A percentile compares a stretch with the other conserved stretches of the same genome.
phyloP scores from a whole-genome alignment of 2,113 vertebrate genomes.

The Mastomys coucha region DNA sequence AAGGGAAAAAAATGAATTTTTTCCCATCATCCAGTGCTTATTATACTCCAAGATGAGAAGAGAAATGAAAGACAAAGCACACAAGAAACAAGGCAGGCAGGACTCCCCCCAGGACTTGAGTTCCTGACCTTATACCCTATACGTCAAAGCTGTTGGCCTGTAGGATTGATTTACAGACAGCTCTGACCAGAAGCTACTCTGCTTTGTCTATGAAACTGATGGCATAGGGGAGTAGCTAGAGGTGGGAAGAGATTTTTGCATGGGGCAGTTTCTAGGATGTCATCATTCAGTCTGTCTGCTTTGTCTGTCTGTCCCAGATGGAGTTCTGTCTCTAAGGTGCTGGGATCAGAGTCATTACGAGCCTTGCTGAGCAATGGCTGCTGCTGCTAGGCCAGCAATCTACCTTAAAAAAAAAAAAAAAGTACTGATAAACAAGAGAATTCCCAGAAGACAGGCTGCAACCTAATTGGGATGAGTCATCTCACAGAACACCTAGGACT shows the following conservation, averaged over 20 bases:
- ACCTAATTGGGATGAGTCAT: constrained; percentile 63
- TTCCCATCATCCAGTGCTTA: not conserved
- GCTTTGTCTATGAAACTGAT: not conserved
- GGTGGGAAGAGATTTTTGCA: not conserved
- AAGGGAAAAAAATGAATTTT: not conserved
- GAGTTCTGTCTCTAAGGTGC: not conserved
- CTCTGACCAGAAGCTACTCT: constrained; percentile 12
- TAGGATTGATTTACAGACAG: not conserved
- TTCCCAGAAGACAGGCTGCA: constrained; percentile 15
- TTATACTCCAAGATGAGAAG: constrained; percentile 25
- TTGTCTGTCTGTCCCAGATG: not conserved
- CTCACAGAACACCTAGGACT: constrained; percentile 35
- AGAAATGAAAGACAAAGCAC: constrained; percentile 43
- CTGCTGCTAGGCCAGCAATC: not conserved
- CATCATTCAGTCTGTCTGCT: not conserved
- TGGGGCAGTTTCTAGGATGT: not conserved
- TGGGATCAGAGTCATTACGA: not conserved
- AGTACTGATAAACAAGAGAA: constrained; percentile 59
- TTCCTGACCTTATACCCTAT: not conserved
- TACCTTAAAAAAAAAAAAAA: not conserved
- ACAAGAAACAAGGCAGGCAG: not conserved
- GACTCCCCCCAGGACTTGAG: not conserved
- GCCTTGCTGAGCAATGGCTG: not conserved
- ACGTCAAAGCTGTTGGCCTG: not conserved
- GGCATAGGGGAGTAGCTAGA: not conserved